Conservation (phyloP, 2,797 vertebrate genomes). For the Melanitta fusca region DNA sequence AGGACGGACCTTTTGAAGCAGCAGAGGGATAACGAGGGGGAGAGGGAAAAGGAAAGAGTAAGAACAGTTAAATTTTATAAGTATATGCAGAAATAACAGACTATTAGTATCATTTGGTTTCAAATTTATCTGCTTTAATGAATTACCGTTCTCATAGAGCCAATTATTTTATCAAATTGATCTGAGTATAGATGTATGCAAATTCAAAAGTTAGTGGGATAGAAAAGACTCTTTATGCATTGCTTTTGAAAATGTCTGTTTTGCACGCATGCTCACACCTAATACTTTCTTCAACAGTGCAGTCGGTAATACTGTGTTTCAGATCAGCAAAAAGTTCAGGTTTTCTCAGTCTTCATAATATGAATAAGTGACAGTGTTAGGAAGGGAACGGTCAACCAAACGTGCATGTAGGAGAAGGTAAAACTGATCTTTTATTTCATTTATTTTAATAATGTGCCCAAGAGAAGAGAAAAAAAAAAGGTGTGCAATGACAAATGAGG, state of each 20-base stretch:
- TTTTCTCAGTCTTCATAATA: not conserved
- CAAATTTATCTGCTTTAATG: not conserved
- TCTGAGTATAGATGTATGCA: not conserved
- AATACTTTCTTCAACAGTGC: not conserved
- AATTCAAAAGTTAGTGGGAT: not conserved
- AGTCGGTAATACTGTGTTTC: not conserved
- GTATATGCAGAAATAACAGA: not conserved
- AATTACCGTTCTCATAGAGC: not conserved
- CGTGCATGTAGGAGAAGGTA: not conserved
- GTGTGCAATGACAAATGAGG: not conserved
- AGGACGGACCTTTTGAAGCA: slow-evolving; percentile 1
- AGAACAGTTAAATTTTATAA: not conserved
- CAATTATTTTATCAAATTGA: not conserved
- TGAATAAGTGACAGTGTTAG: not conserved
- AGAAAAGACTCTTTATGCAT: not conserved
- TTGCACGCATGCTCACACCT: not conserved
- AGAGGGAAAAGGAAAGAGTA: slow-evolving; percentile 5
- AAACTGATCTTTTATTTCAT: not conserved
- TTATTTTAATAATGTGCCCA: not conserved
- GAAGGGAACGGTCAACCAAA: not conserved
- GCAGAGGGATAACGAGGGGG: slow-evolving; percentile 31
- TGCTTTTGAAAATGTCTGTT: not conserved
- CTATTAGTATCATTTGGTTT: not conserved
- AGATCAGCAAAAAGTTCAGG: not conserved
- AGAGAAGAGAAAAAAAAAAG: not conserved